phyloP scores from a whole-genome alignment of 2,888 invertebrate species.

The Temnothorax rugatulus region DNA sequence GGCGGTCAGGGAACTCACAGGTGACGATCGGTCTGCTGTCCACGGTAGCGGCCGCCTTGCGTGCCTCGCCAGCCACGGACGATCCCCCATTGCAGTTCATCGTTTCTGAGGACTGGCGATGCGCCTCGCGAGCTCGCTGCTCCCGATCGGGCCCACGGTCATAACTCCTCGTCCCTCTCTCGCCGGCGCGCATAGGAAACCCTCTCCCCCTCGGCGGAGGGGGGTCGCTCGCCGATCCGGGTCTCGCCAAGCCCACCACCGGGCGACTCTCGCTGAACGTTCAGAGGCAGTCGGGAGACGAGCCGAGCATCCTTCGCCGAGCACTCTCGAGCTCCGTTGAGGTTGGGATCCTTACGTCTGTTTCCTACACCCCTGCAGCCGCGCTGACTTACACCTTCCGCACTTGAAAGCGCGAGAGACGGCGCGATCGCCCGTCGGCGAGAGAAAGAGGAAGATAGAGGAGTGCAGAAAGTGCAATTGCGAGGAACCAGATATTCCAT shows the following conservation, averaged over 20 bases:
- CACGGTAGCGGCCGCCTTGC: constrained; percentile 85
- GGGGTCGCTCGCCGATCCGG: not conserved
- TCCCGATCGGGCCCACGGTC: constrained; percentile 71
- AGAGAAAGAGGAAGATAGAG: not conserved
- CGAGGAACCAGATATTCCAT: not conserved
- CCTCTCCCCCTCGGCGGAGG: not conserved
- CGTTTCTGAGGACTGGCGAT: constrained; percentile 76
- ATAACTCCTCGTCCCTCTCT: constrained; percentile 78
- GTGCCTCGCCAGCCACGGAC: constrained; percentile 75
- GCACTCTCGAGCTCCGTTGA: constrained; percentile 56
- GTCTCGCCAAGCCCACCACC: not conserved
- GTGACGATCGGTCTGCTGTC: constrained; percentile 92
- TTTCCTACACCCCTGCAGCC: not conserved
- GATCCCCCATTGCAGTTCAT: constrained; percentile 85
- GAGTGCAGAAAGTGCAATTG: not conserved
- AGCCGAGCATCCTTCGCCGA: constrained; percentile 61
- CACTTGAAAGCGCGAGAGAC: not conserved
- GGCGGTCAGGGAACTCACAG: constrained; percentile 87
- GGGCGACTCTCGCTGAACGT: not conserved
- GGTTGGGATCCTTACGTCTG: constrained; percentile 69
- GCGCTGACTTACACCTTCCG: not conserved
- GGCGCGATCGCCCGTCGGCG: not conserved
- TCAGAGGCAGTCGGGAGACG: constrained; percentile 29
- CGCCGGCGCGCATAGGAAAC: constrained; percentile 65
- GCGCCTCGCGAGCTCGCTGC: constrained; percentile 67